Evolutionary conservation across 2,888 invertebrate genomes (phyloP), one percentile per base, ranked within the genome.

Genomic region (Drosophila pseudotakahashii): DNA sequence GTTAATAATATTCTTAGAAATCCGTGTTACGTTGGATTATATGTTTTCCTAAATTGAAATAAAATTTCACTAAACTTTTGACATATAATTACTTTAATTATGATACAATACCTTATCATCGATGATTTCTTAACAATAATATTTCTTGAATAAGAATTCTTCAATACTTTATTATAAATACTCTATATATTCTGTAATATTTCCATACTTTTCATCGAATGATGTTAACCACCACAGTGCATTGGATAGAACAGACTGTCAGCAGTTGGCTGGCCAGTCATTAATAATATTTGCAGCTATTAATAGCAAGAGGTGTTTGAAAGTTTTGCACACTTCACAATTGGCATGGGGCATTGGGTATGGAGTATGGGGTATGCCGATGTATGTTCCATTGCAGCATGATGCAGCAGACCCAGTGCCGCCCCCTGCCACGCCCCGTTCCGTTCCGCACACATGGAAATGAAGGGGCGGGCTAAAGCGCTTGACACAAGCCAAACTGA

Each of bases 221-320:
- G 5, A 42, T 5, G 16, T 34, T 19, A 10, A 13, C 7, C 37
- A 48, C 71, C 55, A 71, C 54, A 23, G 55, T 71, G 63, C 55
- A 69, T 2, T 39, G 30, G 32, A 42, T 36, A 10, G 32, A 3
- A 10, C 10, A 19, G 23, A 48, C 52, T 42, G 41, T n/a, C 45
- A 50, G 59, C 41, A 63, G 57, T 52, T 50, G 42, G 50, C 34
- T 50, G 32, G 45, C 37, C 50, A 39, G 76, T 64, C 78, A 78
- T 86, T 80, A 86, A 86, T 75, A 72, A 86, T 75, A 69, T 75
- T 72, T 73, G 47, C 51, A 14, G 76, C 81, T 84, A 81, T 81
- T 85, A 78, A 82, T 81, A 81, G 73, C 60, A 23, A 36, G 66
- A 80, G 73, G 75, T 85, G 75, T 72, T 77, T 82, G 61, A 77